Evolutionary conservation across 1,140 invertebrate species (phyloP), one percentile per base, ranked within the genome.

Genomic region (Cherax quadricarinatus): DNA sequence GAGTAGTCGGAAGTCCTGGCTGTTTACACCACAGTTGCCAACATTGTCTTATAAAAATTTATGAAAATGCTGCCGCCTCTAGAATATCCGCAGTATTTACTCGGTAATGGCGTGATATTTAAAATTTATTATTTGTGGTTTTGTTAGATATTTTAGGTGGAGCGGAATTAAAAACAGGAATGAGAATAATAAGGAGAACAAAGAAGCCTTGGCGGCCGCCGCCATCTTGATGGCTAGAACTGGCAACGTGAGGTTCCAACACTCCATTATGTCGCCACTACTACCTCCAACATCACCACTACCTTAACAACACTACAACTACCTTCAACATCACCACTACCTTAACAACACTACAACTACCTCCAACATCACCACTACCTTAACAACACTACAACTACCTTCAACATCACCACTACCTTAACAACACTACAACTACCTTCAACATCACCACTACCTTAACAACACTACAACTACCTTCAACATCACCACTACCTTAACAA

Each of bases 171-270:
- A 4, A 66, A 41, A 81, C 21, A 60, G 41, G 16, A 21, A 18
- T 41, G 24, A 60, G 9, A 84, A 73, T 84, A 90, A 84, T 85
- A 57, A 41, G 48, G 16, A 30, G 81, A 84, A 90, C 88, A 90
- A 90, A 90, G 88, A 87, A 73, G 21, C 81, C 81, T 90, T 90
- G 88, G 81, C 41, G 62, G 21, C 85, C 18, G 85, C 84, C 85
- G 85, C 88, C 88, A 90, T 90, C 88, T 90, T 90, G 81, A 49
- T 84, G 78, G 86, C n/a, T 62, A 51, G 81, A 90, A 82, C 62
- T 90, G 88, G 88, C 88, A 90, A 90, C 88, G 82, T 24, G 70
- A 78, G 62, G 62, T 90, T 90, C 88, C 88, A 90, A 90, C 82
- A 90, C 60, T 90, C 80, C 66, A 73, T 30, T 41, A 41, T 30